These are phyloP conservation scores for Sebastiscus tertius DNA, from an alignment of 2,797 vertebrate genomes.

Conservation along the genomic window DNA sequence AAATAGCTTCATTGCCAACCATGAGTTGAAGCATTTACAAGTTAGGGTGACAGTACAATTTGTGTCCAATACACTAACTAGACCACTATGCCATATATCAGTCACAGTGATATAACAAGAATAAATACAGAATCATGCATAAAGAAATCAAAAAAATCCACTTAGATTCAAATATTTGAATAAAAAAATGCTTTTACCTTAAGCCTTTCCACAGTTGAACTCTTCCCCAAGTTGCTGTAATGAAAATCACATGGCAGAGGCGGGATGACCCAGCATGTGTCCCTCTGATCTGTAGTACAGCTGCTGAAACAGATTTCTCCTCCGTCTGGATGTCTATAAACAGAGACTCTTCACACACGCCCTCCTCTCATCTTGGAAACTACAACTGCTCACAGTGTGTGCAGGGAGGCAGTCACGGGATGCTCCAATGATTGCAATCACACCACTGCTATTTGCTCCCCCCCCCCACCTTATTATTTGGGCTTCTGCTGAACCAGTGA, in stretches of 20 bases:
- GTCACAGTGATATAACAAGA: background rate
- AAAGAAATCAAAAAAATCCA: background rate
- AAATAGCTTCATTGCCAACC: background rate
- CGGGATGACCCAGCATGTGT: slow-evolving; percentile 1
- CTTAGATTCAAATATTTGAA: background rate
- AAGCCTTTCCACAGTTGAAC: slow-evolving; percentile 8
- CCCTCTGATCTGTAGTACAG: slow-evolving; percentile 20
- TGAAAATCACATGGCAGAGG: slow-evolving; percentile 60
- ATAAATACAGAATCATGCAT: background rate
- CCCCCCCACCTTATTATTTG: background rate
- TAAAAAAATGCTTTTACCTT: slow-evolving; percentile 46
- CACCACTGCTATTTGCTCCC: background rate
- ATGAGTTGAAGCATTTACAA: background rate
- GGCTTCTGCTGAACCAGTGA: background rate
- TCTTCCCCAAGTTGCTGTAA: slow-evolving; percentile 14
- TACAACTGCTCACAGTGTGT: slow-evolving; percentile 20
- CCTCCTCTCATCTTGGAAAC: slow-evolving; percentile 26
- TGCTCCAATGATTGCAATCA: slow-evolving; percentile 16
- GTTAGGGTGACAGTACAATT: background rate
- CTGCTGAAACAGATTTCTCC: slow-evolving; percentile 31
- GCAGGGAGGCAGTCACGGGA: slow-evolving; percentile 34
- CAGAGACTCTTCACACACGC: slow-evolving; percentile 29
- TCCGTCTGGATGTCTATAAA: slow-evolving; percentile 28
- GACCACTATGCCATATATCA: background rate
- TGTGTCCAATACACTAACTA: background rate